Evolutionary conservation across 1,140 invertebrate species (phyloP), one percentile per base, ranked within the genome.

Genomic region (Drosophila simulans): DNA sequence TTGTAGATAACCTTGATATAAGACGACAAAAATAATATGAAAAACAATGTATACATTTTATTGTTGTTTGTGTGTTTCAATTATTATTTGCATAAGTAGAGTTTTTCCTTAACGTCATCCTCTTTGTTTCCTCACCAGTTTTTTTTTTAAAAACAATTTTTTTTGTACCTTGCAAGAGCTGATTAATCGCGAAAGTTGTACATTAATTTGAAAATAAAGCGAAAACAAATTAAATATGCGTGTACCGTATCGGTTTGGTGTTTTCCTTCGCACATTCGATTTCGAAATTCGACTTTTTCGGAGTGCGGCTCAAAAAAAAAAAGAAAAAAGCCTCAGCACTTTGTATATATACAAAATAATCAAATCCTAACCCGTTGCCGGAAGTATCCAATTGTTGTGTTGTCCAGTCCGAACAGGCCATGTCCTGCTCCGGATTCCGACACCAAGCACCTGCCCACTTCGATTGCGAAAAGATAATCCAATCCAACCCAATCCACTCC

Each of bases 201-300:
- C 63, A 80, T 80, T 75, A 69, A 63, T 63, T 75, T 75, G 51
- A 62, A 64, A 80, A 80, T 75, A 80, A 80, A 80, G 53, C 42
- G 43, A 65, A 53, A 52, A 71, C 71, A 64, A 68, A 69, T 76
- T 73, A 57, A 46, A 65, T 72, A 72, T 74, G 57, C 54, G 45
- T 74, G 12, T 60, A 17, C n/a, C 46, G 25, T 73, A 17, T 72
- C 43, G 53, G 66, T 70, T 69, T 69, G 64, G 66, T 54, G 69
- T 74, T 73, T 73, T 64, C 75, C 37, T 59, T 57, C 42, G 22
- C 31, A 57, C 39, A 56, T 35, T 22, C 20, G 20, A 22, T 22
- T 56, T 74, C 48, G 31, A 34, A 46, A 60, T 48, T 60, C 31
- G 46, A 13, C 13, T 51, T 48, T 53, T 55, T 55, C 52, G 43